Base-by-base conservation (phyloP, 2,797 vertebrate genomes). In the Eurystomus glaucurus region DNA sequence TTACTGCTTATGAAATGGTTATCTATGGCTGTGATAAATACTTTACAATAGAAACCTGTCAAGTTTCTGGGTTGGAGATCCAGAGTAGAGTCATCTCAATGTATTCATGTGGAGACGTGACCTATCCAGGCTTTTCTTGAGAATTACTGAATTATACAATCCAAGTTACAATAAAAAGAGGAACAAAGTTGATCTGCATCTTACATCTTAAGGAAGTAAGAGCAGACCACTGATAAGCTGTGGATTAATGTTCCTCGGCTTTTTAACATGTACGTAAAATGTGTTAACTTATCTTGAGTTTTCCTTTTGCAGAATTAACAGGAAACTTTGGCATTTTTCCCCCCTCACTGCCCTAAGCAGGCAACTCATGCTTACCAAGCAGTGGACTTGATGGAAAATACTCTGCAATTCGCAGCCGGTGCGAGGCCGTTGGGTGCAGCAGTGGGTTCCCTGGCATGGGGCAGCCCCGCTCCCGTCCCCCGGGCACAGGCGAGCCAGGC, bases 301-400 rank as follows among this genome's bases (percentile, higher is more conserved):
- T 93, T 93, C 88, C 37, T 79, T 92, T 91, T 87, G 11, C 95
- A 96, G 92, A 68, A 39, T 16, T 76, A 37, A 39, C 7, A 41
- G 66, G 35, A 79, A 88, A 8, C 35, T 14, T 0, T 11, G 77
- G 28, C 45, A 4, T 2, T 62, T 33, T 18, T 5, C 5, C 5
- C n/a, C n/a, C 15, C 22, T 45, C 35, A 1, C 39, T 90, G 72
- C 69, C 41, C 16, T 48, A 26, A 86, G 85, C 93, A 89, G 70
- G 17, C 57, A n/a, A 78, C 25, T 52, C n/a, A 16, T 0, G 0
- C 50, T 87, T 57, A 52, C 46, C 20, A 16, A 50, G 69, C 69
- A 4, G 7, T 31, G 74, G 64, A 37, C 21, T 37, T 4, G 57
- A 35, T 58, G 81, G 78, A 83, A 37, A 54, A 22, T 41, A 39